Evolutionary conservation across 2,113 vertebrate species (phyloP), one percentile per base, ranked within the genome.

Genomic region (pig (Sus scrofa)): DNA sequence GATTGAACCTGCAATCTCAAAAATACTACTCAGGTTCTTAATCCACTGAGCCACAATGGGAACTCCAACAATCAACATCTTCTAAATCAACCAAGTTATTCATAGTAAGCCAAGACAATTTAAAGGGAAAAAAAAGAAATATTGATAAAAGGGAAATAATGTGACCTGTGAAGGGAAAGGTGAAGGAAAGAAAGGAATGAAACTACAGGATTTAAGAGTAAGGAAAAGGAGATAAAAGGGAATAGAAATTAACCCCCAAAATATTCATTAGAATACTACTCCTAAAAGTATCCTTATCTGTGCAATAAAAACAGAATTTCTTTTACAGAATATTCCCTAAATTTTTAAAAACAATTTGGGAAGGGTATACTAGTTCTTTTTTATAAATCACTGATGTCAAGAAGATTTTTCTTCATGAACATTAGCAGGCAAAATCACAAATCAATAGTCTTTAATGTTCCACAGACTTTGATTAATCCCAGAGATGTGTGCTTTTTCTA

Each of bases 171-270:
- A 91, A 86, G 34, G 37, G 27, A 94, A 94, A 95, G 9, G 24
- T 24, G 77, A 44, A 86, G 30, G 75, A 12, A 81, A 92, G 20
- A 78, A 83, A 77, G 24, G 8, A 90, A 82, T 20, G 77, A 70
- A 91, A 88, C 7, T 73, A 86, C 20, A 73, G 26, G 34, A 74
- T 22, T 62, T 67, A 73, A 89, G 24, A 89, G 84, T 78, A 27
- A 94, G 39, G 13, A 83, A 96, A 95, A 78, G 50, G 30, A 71
- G 39, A 65, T 54, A 78, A 97, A 82, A 84, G 10, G 22, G n/a
- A 92, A 86, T 22, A 94, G 6, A 87, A 83, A 94, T 50, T 37
- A 75, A 39, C 22, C 2, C 4, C 56, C 26, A 74, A 94, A 84
- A 87, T 58, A 84, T 19, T 58, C 4, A 79, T 54, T 54, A 89